Evolutionary conservation across 2,113 vertebrate genomes (phyloP).

Genomic region (Dicentrarchus labrax): DNA sequence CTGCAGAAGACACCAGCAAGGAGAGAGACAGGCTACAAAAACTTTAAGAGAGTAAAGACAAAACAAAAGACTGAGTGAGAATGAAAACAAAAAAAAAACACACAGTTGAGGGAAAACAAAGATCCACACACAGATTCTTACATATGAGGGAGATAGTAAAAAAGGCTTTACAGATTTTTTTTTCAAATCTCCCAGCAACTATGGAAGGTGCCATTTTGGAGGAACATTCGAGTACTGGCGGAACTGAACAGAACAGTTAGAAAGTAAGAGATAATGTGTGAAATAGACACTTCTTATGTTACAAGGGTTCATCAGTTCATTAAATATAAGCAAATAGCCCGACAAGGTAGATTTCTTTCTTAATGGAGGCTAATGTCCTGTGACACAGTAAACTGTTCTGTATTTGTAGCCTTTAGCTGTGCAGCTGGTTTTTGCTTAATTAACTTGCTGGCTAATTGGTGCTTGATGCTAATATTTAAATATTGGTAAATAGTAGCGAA

Average conservation of each 20-base stretch:
- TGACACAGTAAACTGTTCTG: conserved; percentile 2
- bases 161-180: neutral
- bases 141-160: neutral
- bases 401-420: conserved; percentile 1
- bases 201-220: neutral
- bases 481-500: neutral
- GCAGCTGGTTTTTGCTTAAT: neutral
- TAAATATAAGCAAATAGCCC: conserved; percentile 2
- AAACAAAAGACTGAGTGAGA: neutral
- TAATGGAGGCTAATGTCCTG: conserved; percentile 25
- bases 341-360: neutral
- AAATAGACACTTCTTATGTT: neutral
- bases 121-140: neutral
- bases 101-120: neutral
- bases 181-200: neutral
- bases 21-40: neutral
- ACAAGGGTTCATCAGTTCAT: neutral
- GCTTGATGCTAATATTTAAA: neutral
- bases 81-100: neutral
- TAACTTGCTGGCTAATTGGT: neutral
- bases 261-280: neutral
- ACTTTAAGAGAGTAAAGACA: too few species aligned
- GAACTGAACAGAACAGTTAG: neutral
- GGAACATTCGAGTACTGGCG: neutral
- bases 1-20: neutral